Percentiles rank a stretch among this genome's conserved stretches.
Conservation (phyloP, 2,797 vertebrate species). For the Pipistrellus nathusii region DNA sequence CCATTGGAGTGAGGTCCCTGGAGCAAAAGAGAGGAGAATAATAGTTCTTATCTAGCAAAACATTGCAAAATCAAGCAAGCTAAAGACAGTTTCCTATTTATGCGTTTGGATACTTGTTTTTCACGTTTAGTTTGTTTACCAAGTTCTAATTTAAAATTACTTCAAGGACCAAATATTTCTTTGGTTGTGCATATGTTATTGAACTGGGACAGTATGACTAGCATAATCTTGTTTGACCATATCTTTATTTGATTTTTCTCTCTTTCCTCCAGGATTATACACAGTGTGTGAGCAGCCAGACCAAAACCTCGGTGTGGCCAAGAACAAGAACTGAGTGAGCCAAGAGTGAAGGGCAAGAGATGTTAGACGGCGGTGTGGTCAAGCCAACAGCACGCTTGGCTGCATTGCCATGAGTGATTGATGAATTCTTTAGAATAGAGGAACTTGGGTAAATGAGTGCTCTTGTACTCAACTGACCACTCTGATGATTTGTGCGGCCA, state of each 20-base stretch:
- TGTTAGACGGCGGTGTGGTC: constrained; percentile 46
- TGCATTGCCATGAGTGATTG: background rate
- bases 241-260: constrained; percentile 65
- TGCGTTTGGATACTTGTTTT: constrained; percentile 51
- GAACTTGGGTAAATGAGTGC: background rate
- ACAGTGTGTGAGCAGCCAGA: constrained; percentile 51
- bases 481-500: background rate
- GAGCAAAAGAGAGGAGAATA: constrained; percentile 13
- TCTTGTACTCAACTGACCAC: background rate
- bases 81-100: constrained; percentile 23
- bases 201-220: background rate
- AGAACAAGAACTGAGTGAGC: constrained; percentile 59
- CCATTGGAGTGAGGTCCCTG: constrained; percentile 28
- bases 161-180: constrained; percentile 50
- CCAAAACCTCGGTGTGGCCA: constrained; percentile 54
- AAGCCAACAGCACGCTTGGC: constrained; percentile 50
- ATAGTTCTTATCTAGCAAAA: constrained; percentile 54
- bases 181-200: background rate
- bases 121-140: constrained; percentile 33
- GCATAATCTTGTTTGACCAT: constrained; percentile 47
- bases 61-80: constrained; percentile 30
- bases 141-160: constrained; percentile 67
- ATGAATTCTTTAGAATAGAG: constrained; percentile 34
- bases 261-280: constrained; percentile 53
- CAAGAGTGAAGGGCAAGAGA: constrained; percentile 58